Conservation (phyloP, 2,888 invertebrate genomes). For the Drosophila fulvimacula region DNA sequence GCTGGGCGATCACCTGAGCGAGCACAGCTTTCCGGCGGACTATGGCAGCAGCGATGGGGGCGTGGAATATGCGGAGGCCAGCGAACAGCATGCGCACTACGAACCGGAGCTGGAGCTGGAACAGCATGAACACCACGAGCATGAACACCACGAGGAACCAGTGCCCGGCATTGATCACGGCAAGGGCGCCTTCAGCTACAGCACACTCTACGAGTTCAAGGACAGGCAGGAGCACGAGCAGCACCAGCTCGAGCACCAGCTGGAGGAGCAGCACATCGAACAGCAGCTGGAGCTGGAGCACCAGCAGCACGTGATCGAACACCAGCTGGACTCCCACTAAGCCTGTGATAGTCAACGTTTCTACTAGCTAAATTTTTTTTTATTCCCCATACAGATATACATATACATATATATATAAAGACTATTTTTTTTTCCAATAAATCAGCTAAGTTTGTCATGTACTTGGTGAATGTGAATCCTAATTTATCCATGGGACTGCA, state of each 20-base stretch:
- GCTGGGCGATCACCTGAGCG: constrained; percentile 75
- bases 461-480: no score
- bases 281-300: constrained; percentile 60
- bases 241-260: constrained; percentile 62
- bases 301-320: constrained; percentile 38
- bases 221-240: constrained; percentile 69
- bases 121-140: constrained; percentile 23
- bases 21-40: constrained; percentile 73
- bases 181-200: constrained; percentile 83
- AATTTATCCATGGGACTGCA: constrained; percentile 47
- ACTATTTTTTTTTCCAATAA: constrained; percentile 36
- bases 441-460: constrained; percentile 37
- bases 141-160: constrained; percentile 58
- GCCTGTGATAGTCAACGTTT: constrained; percentile 36
- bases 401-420: constrained; percentile 14
- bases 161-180: constrained; percentile 83
- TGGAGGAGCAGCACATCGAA: constrained; percentile 59
- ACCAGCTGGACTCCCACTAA: constrained; percentile 52
- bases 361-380: constrained; percentile 43
- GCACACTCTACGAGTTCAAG: constrained; percentile 81
- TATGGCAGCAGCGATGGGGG: constrained; percentile 65
- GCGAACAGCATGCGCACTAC: constrained; percentile 61
- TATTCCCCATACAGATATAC: constrained; percentile 5
- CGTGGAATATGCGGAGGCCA: constrained; percentile 71
- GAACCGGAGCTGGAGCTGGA: constrained; percentile 40